Base-by-base conservation (phyloP, 2,113 vertebrate species). In the Passer montanus region DNA sequence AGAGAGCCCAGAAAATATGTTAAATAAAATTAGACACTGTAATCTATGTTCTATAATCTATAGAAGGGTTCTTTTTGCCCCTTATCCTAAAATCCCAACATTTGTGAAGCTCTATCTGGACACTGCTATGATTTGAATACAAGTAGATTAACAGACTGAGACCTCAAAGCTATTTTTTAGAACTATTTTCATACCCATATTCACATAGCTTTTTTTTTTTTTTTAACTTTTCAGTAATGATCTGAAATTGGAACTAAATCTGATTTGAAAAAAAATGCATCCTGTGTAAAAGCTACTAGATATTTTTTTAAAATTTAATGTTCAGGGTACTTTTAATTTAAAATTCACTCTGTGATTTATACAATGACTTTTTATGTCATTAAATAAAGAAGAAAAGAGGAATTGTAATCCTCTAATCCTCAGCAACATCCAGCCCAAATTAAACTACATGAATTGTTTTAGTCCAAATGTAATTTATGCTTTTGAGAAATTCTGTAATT, bases 31-130 rank as follows among this genome's bases (percentile, higher is more conserved):
- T 30, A 69, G 13, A 28, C 24, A 49, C 11, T 10, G 28, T 56
- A 55, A 59, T 50, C 15, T 60, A 6, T 46, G 7, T 67, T 82
- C 18, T 39, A 75, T 68, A 79, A 13, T 41, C 41, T 26, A 50
- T 2, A 0, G 4, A 55, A 8, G 5, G 2, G 0, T 3, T 22
- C 39, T 15, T 59, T 52, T 13, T 8, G 1, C 5, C 11, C 3
- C 8, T 8, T 8, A 5, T 39, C 50, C 78, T 78, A 78, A 82
- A 90, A 75, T 79, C 14, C 21, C 5, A 44, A 7, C 7, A 55
- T 56, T 41, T 46, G 3, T 53, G 26, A n/a, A 74, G 1, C 23
- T 87, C 46, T 87, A 0, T 33, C 37, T 70, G 21, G 28, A 41
- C 27, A n/a, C 10, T 63, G n/a, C 68, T 12, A 18, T 59, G 14